phyloP scores from a whole-genome alignment of 2,888 invertebrate genomes.

The Drosophila rubida region DNA sequence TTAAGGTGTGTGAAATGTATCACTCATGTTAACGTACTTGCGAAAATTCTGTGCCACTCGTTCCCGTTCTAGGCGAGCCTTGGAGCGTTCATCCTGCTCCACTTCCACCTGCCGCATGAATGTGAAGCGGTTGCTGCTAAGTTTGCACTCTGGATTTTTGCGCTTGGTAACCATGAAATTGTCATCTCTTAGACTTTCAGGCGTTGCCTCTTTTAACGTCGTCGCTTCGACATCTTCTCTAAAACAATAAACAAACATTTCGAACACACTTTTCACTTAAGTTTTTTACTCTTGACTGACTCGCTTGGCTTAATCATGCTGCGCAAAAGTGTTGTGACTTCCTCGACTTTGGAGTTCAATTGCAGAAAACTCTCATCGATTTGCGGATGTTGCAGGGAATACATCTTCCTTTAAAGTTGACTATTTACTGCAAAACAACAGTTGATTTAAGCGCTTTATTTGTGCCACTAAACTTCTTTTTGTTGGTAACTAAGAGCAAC shows the following conservation, averaged over 20 bases:
- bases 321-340: conserved; percentile 50
- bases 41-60: conserved; percentile 91
- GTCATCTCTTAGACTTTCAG: conserved; percentile 82
- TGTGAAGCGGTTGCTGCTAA: conserved; percentile 86
- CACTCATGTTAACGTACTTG: conserved; percentile 71
- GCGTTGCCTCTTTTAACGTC: background rate
- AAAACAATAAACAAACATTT: background rate
- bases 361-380: conserved; percentile 59
- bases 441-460: conserved; percentile 28
- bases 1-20: background rate
- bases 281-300: conserved; percentile 28
- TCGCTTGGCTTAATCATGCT: conserved; percentile 42
- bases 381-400: conserved; percentile 63
- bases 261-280: background rate
- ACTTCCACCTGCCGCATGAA: conserved; percentile 91
- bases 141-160: conserved; percentile 71
- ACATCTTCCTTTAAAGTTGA: conserved; percentile 39
- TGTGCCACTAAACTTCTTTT: conserved; percentile 16
- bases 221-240: conserved; percentile 28
- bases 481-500: conserved; percentile 36
- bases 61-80: conserved; percentile 88
- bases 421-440: background rate
- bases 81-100: conserved; percentile 89
- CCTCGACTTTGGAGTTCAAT: conserved; percentile 56
- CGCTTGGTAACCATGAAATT: conserved; percentile 86